Evolutionary conservation across 2,113 vertebrate genomes (phyloP).

Genomic region (Protomyctophum bolini): DNA sequence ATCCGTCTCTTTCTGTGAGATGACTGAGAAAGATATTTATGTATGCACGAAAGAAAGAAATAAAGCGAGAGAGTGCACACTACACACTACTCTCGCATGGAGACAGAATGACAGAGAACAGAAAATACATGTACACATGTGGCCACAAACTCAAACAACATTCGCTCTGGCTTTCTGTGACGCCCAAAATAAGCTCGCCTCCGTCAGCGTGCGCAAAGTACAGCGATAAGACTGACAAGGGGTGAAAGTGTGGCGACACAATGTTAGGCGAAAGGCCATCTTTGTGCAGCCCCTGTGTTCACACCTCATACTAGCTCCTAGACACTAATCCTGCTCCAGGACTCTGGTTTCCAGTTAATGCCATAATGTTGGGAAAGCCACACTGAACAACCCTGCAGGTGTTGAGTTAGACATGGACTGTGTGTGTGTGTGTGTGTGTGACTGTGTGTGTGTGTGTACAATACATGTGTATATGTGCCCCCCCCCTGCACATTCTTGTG

Average conservation of each 20-base stretch:
- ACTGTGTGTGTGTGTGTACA: slow-evolving; percentile 3
- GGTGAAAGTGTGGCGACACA: slow-evolving; percentile 26
- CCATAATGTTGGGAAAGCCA: slow-evolving; percentile 45
- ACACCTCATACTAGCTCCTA: slow-evolving; percentile 50
- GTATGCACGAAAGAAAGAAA: neutral
- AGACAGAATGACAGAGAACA: too few species aligned
- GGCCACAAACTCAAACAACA: too few species aligned
- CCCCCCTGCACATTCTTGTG: too few species aligned
- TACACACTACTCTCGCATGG: too few species aligned
- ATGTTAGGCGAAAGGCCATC: slow-evolving; percentile 48
- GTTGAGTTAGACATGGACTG: slow-evolving; percentile 45
- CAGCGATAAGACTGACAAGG: slow-evolving; percentile 6
- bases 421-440: slow-evolving; percentile 1
- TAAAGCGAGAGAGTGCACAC: neutral
- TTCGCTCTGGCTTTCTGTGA: too few species aligned
- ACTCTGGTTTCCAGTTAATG: slow-evolving; percentile 65
- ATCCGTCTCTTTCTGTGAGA: neutral
- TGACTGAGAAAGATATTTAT: neutral
- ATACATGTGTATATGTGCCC: neutral
- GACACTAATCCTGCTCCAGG: slow-evolving; percentile 63
- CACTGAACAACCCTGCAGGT: slow-evolving; percentile 61
- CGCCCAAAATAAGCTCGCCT: too few species aligned
- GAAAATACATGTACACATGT: too few species aligned
- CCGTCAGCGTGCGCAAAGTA: neutral
- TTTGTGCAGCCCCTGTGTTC: slow-evolving; percentile 66